These are phyloP conservation scores for Discoglossus pictus DNA, from an alignment of 2,797 vertebrate species.

Conservation along the genomic window DNA sequence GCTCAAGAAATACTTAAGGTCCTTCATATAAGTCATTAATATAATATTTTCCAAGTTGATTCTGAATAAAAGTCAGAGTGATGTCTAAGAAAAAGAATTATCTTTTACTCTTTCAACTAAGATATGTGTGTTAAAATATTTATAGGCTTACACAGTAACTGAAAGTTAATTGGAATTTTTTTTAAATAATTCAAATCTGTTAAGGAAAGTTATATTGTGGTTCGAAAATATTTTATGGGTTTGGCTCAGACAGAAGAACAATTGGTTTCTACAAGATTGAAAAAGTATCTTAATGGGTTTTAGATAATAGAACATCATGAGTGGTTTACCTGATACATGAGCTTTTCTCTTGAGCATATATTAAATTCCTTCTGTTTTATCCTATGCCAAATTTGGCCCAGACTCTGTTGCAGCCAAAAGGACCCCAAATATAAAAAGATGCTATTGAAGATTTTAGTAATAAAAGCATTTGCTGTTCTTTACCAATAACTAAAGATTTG, in stretches of 20 bases:
- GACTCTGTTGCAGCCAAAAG: no score
- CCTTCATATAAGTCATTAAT: conserved; percentile 23
- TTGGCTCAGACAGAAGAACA: conserved; percentile 11
- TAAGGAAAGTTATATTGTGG: conserved; percentile 26
- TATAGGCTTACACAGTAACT: conserved; percentile 34
- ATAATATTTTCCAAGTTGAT: conserved; percentile 20
- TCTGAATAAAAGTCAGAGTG: conserved; percentile 31
- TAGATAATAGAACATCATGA: no score
- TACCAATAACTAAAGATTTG: no score
- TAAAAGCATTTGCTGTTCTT: no score
- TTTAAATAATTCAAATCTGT: conserved; percentile 41
- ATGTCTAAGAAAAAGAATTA: conserved; percentile 36
- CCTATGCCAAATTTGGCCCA: no score
- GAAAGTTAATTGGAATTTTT: conserved; percentile 35
- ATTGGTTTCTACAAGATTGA: neutral
- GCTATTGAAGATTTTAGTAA: no score
- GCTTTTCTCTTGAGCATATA: no score
- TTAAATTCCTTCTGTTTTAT: no score
- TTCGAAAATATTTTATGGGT: conserved; percentile 26
- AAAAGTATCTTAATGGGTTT: no score
- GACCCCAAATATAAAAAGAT: no score
- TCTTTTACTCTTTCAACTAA: conserved; percentile 32
- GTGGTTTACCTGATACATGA: no score
- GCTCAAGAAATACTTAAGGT: conserved; percentile 9
- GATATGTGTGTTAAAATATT: conserved; percentile 41